phyloP scores from a whole-genome alignment of 2,113 vertebrate species.

The Hydrolagus affinis region DNA sequence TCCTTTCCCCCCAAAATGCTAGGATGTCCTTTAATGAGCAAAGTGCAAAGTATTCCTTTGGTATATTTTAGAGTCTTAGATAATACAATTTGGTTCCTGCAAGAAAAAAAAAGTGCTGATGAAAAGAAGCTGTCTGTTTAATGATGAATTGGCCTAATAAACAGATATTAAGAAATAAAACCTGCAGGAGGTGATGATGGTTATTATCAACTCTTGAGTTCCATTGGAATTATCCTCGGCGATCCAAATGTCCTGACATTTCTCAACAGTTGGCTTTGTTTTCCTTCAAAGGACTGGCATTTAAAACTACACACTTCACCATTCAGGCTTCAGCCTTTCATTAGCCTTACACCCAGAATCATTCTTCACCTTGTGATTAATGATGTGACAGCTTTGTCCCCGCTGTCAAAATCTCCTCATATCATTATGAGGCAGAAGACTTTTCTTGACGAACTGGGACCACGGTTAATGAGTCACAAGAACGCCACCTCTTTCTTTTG shows the following conservation, averaged over 20 bases:
- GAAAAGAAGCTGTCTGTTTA: conserved; percentile 7
- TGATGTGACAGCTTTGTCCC: not conserved
- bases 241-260: conserved; percentile 2
- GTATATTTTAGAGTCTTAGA: not conserved
- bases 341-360: conserved; percentile 15
- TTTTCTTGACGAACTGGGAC: conserved; percentile 4
- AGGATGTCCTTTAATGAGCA: not conserved
- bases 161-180: not conserved
- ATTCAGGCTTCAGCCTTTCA: not conserved
- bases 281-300: conserved; percentile 16
- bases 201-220: not conserved
- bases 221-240: not conserved
- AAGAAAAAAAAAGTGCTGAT: not conserved
- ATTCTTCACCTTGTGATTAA: conserved; percentile 23
- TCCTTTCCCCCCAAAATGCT: not conserved
- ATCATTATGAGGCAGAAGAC: conserved; percentile 24
- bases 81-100: not conserved
- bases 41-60: not conserved
- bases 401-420: conserved; percentile 13
- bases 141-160: conserved; percentile 19
- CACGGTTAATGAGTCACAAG: conserved; percentile 8
- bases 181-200: not conserved
- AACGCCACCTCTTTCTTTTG: not conserved
- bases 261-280: conserved; percentile 14
- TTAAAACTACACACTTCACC: not conserved